Conservation (phyloP, 1,140 invertebrate species). For the Drosophila lacteicornis region DNA sequence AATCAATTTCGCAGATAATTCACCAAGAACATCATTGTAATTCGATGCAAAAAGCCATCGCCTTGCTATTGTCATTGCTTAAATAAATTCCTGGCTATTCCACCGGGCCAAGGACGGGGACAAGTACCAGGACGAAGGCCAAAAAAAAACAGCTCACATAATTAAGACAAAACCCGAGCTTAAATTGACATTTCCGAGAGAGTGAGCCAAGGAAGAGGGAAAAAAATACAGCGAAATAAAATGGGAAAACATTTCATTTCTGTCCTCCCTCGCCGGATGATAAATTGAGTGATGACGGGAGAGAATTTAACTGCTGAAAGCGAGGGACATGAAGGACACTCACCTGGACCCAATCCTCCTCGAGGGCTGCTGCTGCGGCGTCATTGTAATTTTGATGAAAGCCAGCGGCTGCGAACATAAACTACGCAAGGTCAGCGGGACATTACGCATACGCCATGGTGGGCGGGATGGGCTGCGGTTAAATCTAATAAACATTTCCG, state of each 20-base stretch:
- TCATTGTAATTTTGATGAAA: constrained; percentile 42
- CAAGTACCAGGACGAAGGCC: neutral
- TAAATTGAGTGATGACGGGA: constrained; percentile 50
- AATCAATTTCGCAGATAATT: constrained; percentile 76
- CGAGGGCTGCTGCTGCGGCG: neutral
- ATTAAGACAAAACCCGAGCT: constrained; percentile 51
- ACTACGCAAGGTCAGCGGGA: constrained; percentile 22
- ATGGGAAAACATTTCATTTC: constrained; percentile 40
- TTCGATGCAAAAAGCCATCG: constrained; percentile 49
- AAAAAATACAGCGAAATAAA: constrained; percentile 20
- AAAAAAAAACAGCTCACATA: constrained; percentile 41
- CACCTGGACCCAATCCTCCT: constrained; percentile 16
- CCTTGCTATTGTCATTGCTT: constrained; percentile 28
- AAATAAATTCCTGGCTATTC: constrained; percentile 44
- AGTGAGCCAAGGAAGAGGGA: neutral
- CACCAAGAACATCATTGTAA: constrained; percentile 49
- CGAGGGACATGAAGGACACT: neutral
- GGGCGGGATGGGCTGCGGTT: constrained; percentile 53
- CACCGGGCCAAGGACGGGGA: neutral
- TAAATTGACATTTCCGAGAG: constrained; percentile 51
- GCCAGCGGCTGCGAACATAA: constrained; percentile 7
- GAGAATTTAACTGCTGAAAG: constrained; percentile 28
- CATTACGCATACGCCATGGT: constrained; percentile 53
- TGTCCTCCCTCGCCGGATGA: constrained; percentile 21
- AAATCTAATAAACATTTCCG: constrained; percentile 72